These are phyloP conservation scores for Rafetus swinhoei DNA, from an alignment of 2,113 vertebrate species.

Conservation along the genomic window DNA sequence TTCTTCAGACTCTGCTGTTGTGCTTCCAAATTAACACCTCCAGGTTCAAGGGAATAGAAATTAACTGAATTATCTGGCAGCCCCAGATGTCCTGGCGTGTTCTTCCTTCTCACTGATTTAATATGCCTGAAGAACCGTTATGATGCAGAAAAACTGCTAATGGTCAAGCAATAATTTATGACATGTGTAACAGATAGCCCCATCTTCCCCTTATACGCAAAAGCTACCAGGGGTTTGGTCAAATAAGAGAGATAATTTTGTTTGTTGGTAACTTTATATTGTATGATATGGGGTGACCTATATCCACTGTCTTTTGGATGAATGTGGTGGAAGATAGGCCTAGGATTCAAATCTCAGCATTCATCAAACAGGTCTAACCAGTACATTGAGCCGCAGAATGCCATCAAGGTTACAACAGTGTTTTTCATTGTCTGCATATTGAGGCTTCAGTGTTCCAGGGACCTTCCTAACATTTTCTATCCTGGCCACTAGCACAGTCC, in stretches of 20 bases:
- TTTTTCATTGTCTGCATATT: background rate
- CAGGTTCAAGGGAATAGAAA: constrained; percentile 97
- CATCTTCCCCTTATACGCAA: constrained; percentile 43
- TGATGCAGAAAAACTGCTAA: constrained; percentile 88
- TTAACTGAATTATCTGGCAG: constrained; percentile 96
- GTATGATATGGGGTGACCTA: accelerated
- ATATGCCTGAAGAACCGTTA: constrained; percentile 89
- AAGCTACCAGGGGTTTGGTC: constrained; percentile 63
- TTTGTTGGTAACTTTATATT: constrained; percentile 35
- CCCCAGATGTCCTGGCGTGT: constrained; percentile 91
- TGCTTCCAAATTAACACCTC: constrained; percentile 96
- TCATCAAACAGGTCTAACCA: background rate
- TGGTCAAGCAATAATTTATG: constrained; percentile 92
- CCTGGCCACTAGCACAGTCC: constrained; percentile 22
- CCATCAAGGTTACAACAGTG: background rate
- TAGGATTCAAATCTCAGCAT: background rate
- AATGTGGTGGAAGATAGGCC: background rate
- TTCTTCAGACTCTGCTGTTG: constrained; percentile 93
- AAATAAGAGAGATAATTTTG: background rate
- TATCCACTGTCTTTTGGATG: background rate
- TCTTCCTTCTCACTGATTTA: constrained; percentile 87
- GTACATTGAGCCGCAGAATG: background rate
- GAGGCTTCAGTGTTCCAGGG: background rate
- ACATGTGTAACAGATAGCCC: constrained; percentile 80
- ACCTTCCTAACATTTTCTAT: background rate